A percentile compares a stretch with the other conserved stretches of the same genome.
Evolutionary conservation across 2,888 invertebrate genomes (phyloP).

Genomic region (Catocala sponsa): DNA sequence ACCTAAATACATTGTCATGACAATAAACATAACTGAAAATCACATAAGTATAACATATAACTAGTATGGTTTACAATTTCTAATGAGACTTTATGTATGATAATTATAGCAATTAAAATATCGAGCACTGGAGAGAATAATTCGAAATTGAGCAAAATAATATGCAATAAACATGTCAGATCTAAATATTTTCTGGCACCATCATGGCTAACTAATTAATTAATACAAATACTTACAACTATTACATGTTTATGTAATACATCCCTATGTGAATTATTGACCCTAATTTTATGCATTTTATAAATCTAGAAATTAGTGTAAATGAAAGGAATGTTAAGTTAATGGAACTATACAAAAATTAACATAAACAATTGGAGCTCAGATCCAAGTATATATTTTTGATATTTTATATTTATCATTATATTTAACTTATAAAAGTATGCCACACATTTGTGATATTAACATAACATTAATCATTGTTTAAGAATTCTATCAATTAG

Average conservation of each 20-base stretch:
- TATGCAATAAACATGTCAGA: conserved; percentile 43
- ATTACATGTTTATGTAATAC: not conserved
- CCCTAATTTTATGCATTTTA: conserved; percentile 1
- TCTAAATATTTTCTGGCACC: conserved; percentile 64
- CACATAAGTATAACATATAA: no score
- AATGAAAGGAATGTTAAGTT: no score
- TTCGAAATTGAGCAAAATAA: conserved; percentile 42
- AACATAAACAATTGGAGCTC: no score
- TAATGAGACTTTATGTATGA: no score
- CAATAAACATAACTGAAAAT: not conserved
- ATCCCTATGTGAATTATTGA: not conserved
- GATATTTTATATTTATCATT: no score
- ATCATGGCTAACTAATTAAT: conserved; percentile 57
- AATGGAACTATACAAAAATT: no score
- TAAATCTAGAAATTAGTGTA: not conserved
- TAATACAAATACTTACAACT: conserved; percentile 26
- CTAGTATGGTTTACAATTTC: no score
- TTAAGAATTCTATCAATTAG: not conserved
- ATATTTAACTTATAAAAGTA: not conserved
- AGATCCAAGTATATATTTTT: no score
- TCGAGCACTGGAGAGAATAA: conserved; percentile 3
- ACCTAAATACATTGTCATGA: not conserved
- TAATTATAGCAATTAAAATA: not conserved
- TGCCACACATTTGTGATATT: not conserved
- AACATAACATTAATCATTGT: not conserved